A percentile compares a stretch with the other conserved stretches of the same genome.
These are phyloP conservation scores for Amphilophus citrinellus DNA, from an alignment of 2,113 vertebrate genomes.

Conservation along the genomic window DNA sequence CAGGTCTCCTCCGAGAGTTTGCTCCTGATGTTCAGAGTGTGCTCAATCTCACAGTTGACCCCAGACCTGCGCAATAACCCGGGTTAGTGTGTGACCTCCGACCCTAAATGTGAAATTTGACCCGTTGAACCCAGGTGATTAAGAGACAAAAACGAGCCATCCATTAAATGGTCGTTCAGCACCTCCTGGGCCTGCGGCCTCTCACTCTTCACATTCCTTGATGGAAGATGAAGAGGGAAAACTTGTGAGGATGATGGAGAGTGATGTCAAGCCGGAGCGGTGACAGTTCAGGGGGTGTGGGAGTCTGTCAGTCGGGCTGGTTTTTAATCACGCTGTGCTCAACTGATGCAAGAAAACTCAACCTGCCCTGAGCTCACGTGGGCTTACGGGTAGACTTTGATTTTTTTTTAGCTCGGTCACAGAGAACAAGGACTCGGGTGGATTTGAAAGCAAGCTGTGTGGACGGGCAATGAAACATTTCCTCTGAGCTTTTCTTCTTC, in stretches of 20 bases:
- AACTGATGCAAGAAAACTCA: conserved; percentile 58
- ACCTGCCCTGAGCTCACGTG: conserved; percentile 33
- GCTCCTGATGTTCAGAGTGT: conserved; percentile 25
- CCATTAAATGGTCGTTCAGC: conserved; percentile 65
- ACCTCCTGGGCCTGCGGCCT: conserved; percentile 50
- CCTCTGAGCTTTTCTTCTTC: background rate
- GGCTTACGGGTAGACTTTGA: conserved; percentile 56
- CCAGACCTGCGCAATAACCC: conserved; percentile 27
- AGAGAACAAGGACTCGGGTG: background rate
- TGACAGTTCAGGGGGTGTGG: conserved; percentile 42
- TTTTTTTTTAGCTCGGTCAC: conserved; percentile 31
- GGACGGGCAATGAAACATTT: conserved; percentile 12
- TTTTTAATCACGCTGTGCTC: conserved; percentile 45
- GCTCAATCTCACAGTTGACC: conserved; percentile 52
- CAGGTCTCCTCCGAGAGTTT: background rate
- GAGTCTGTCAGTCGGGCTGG: conserved; percentile 43
- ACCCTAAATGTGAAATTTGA: conserved; percentile 66
- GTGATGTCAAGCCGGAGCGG: conserved; percentile 48
- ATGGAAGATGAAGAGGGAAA: conserved; percentile 26
- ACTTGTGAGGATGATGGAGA: conserved; percentile 34
- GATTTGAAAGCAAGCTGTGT: conserved; percentile 18
- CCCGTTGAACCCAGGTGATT: conserved; percentile 52
- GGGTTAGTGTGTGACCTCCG: conserved; percentile 49
- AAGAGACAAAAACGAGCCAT: conserved; percentile 57
- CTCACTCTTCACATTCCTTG: conserved; percentile 56